Conservation (phyloP, 2,113 vertebrate species). For the Solea senegalensis region DNA sequence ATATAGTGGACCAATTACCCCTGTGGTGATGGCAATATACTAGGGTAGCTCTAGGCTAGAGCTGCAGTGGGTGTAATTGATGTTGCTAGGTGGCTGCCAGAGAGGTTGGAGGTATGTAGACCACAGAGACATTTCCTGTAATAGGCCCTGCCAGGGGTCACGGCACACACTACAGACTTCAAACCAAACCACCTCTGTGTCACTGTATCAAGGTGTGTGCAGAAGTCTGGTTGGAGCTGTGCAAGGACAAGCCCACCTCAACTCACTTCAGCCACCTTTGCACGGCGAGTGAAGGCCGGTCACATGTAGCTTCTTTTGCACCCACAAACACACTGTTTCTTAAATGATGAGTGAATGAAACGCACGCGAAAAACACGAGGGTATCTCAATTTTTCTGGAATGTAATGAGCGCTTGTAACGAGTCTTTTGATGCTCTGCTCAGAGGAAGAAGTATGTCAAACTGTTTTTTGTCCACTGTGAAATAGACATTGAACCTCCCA, state of each 20-base stretch:
- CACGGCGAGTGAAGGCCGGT: background rate
- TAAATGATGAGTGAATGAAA: too few relatives aligned
- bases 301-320: too few relatives aligned
- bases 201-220: conserved; percentile 2
- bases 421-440: too few relatives aligned
- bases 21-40: conserved; percentile 74
- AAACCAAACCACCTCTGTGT: conserved; percentile 53
- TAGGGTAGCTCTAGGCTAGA: conserved; percentile 67
- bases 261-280: conserved; percentile 6
- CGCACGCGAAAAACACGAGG: too few relatives aligned
- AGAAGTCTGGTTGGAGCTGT: background rate
- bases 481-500: too few relatives aligned
- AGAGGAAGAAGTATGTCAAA: too few relatives aligned
- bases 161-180: conserved; percentile 56
- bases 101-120: conserved; percentile 70
- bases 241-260: background rate
- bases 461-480: too few relatives aligned
- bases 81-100: conserved; percentile 72
- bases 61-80: conserved; percentile 74
- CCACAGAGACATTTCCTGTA: conserved; percentile 73
- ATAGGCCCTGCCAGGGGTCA: conserved; percentile 73
- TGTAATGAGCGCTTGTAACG: too few relatives aligned
- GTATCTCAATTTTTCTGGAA: too few relatives aligned
- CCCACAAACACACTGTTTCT: too few relatives aligned
- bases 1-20: conserved; percentile 80